These are phyloP conservation scores for Lepas anatifera DNA, from an alignment of 2,888 invertebrate genomes.

Conservation along the genomic window DNA sequence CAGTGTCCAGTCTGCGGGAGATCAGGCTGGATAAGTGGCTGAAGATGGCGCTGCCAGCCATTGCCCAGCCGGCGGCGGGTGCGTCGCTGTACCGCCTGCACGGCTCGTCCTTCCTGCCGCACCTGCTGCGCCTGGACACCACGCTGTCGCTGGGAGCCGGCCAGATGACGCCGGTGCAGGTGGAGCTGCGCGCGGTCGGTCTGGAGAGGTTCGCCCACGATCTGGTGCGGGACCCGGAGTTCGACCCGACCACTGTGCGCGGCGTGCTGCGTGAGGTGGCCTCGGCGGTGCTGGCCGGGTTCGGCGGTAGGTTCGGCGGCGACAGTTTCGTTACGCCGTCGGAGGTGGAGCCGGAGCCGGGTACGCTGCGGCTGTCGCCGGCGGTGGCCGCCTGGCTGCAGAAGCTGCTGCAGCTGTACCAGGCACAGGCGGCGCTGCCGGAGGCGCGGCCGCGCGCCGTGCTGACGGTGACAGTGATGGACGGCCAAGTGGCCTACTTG, in stretches of 20 bases:
- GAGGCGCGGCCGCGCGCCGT: background rate
- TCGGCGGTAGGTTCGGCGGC: background rate
- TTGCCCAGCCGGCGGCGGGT: background rate
- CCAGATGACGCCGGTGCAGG: background rate
- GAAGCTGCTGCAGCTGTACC: background rate
- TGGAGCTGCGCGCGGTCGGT: background rate
- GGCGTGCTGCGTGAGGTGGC: background rate
- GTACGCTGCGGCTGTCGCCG: background rate
- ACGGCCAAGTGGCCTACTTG: background rate
- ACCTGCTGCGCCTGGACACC: background rate
- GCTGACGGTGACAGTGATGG: background rate
- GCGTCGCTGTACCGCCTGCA: background rate
- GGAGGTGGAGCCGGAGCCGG: background rate
- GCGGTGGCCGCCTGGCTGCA: background rate
- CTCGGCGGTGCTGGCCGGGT: background rate
- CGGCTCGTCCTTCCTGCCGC: background rate
- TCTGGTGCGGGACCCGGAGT: background rate
- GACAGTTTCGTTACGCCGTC: background rate
- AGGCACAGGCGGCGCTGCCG: background rate
- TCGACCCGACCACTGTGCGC: background rate
- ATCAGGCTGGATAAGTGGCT: background rate
- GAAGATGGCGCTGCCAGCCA: background rate
- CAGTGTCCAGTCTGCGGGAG: background rate
- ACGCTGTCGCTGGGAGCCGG: background rate
- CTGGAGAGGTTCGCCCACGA: background rate